Evolutionary conservation across 2,797 vertebrate species (phyloP).

Genomic region (Molossus molossus): DNA sequence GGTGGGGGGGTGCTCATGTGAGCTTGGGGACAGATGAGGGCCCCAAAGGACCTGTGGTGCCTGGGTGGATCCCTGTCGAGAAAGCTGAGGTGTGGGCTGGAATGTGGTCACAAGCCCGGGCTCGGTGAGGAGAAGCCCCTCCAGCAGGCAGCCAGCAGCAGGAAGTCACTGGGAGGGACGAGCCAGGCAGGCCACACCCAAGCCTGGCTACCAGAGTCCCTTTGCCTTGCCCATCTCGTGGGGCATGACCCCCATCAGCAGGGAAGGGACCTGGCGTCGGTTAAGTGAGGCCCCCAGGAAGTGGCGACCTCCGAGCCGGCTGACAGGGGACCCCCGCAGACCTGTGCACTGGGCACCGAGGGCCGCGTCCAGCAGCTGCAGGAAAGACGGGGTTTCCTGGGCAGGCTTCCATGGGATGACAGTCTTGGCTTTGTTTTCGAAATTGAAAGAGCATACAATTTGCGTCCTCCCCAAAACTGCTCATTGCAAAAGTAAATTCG

Average conservation of each 20-base stretch:
- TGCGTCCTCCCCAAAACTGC: background rate
- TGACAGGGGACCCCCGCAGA: accelerated
- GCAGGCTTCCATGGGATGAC: accelerated
- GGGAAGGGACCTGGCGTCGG: background rate
- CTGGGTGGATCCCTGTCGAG: background rate
- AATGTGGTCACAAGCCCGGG: background rate
- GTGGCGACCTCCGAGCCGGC: background rate
- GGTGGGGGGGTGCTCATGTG: accelerated
- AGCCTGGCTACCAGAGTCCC: background rate
- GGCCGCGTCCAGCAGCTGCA: accelerated
- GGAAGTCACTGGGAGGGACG: background rate
- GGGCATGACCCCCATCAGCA: accelerated
- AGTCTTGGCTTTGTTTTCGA: background rate
- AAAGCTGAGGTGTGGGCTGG: accelerated
- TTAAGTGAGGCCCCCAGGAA: background rate
- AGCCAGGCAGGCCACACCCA: background rate
- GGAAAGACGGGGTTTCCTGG: background rate
- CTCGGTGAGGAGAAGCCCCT: background rate
- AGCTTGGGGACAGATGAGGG: background rate
- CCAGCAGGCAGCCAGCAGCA: background rate
- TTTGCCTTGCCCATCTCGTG: background rate
- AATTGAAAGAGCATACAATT: too few relatives aligned
- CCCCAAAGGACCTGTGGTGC: background rate
- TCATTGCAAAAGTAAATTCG: background rate
- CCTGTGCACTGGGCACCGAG: background rate